Evolutionary conservation across 2,113 vertebrate species (phyloP), one percentile per base, ranked within the genome.

Genomic region (Salvelinus fontinalis): DNA sequence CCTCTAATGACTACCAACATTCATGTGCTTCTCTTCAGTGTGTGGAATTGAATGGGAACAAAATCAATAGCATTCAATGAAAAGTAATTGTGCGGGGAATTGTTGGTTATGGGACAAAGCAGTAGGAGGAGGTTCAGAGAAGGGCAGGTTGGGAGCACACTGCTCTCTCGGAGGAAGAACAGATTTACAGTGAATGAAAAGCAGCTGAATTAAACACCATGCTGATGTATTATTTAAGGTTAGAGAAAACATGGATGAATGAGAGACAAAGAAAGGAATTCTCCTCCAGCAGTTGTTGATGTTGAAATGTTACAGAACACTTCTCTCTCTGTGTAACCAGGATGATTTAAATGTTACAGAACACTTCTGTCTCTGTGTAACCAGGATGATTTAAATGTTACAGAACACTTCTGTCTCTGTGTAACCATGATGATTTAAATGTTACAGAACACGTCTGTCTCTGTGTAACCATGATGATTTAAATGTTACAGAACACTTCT

Each of bases 51-150:
- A 93, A 93, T 83, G 74, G 77, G 81, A 72, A 79, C 59, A 80
- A 88, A 91, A 92, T 92, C 92, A 92, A 93, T 94, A 92, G 88
- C 80, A 89, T 93, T 93, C 92, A 90, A 92, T 92, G 89, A 89
- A 92, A 94, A 92, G 90, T 91, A 94, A 94, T 93, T 92, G 92
- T 79, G 69, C 83, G 83, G 70, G 84, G 77, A 86, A 73, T 79
- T 81, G 69, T 83, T 69, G 69, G 59, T 75, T 59, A 70, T 62
- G 29, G 66, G 78, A 75, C 81, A 87, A 78, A 92, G 90, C 83
- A 75, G 49, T 16, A 54, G 4, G 3, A 18, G 13, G 14, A 14
- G 49, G 49, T 16, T 51, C 14, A 13, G 3, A 2, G 16, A 12
- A 39, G 34, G 0, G 13, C 14, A 51, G 13, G 49, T 16, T 51